Base-by-base conservation (phyloP, 2,113 vertebrate genomes). In the Girardinichthys multiradiatus region DNA sequence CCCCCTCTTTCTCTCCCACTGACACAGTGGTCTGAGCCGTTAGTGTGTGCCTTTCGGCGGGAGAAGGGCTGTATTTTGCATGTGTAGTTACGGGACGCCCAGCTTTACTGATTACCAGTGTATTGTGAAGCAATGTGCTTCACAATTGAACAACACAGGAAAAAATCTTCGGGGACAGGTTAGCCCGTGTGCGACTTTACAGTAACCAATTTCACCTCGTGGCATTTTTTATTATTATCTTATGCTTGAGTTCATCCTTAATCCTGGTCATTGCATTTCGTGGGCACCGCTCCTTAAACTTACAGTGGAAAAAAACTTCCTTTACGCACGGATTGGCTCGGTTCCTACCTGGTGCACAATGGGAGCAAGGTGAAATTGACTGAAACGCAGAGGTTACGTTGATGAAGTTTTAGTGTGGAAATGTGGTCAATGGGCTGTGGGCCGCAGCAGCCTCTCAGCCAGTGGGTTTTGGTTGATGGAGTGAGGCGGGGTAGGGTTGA, bases 51-150 rank as follows among this genome's bases (percentile, higher is more conserved):
- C 69, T 68, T 74, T 66, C 71, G 81, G 80, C 84, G 77, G 85
- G 81, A 84, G 80, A 65, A 74, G n/a, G 72, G 85, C 80, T 85
- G 90, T 89, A 87, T 85, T 81, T 72, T 79, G 75, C 31, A 30
- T 61, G 51, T 57, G 76, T n/a, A 58, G 42, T 39, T 54, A 31
- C 24, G n/a, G 60, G 30, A 64, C 67, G 66, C 68, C 6, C 45
- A 48, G 45, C 19, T 7, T 48, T 48, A 48, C 45, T 21, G 7
- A 48, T 48, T 19, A 48, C 45, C 45, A 21, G 45, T 2, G 21
- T 54, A 15, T 51, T 24, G n/a, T n/a, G n/a, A n/a, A n/a, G n/a
- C 48, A 21, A 54, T 54, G 48, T 24, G 21, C 24, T 54, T 54
- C 48, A n/a, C 48, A 24, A 19, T 24, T 51, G 48, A 21, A 54